These are phyloP conservation scores for Pseudochaenichthys georgianus DNA, from an alignment of 2,797 vertebrate genomes.

Conservation along the genomic window DNA sequence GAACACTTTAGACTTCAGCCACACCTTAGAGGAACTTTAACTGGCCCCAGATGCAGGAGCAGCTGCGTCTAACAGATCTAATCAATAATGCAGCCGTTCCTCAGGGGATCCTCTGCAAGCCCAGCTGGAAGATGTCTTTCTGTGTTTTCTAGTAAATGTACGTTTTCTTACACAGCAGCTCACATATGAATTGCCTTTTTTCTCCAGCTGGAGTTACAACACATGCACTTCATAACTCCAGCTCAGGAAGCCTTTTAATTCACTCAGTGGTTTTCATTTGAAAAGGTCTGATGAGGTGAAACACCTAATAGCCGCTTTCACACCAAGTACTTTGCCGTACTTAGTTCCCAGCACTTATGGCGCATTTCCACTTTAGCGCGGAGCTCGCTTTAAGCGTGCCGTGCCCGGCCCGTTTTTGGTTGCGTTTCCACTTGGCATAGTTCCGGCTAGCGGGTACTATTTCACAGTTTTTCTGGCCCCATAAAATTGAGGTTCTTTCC, in stretches of 20 bases:
- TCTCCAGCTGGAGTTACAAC: slow-evolving; percentile 39
- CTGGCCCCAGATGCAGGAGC: slow-evolving; percentile 70
- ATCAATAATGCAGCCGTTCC: slow-evolving; percentile 79
- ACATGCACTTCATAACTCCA: slow-evolving; percentile 59
- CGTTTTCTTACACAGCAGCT: slow-evolving; percentile 15
- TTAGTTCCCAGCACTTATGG: too few relatives aligned
- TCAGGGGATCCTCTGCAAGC: slow-evolving; percentile 31
- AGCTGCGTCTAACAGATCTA: slow-evolving; percentile 72
- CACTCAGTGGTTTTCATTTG: slow-evolving; percentile 68
- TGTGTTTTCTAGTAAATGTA: slow-evolving; percentile 26
- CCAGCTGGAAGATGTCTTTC: slow-evolving; percentile 52
- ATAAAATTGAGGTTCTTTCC: too few relatives aligned
- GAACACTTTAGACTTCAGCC: slow-evolving; percentile 44
- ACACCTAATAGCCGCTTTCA: too few relatives aligned
- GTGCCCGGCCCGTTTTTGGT: too few relatives aligned
- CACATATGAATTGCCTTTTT: slow-evolving; percentile 46
- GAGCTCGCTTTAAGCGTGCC: too few relatives aligned
- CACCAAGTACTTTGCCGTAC: too few relatives aligned
- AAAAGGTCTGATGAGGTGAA: slow-evolving; percentile 60
- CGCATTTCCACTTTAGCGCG: too few relatives aligned
- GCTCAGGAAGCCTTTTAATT: slow-evolving; percentile 58
- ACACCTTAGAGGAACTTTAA: slow-evolving; percentile 55
- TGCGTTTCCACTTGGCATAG: too few relatives aligned
- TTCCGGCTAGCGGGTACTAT: too few relatives aligned
- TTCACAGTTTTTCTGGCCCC: too few relatives aligned